phyloP scores from a whole-genome alignment of 2,888 invertebrate species.

The Perizoma affinitatum region DNA sequence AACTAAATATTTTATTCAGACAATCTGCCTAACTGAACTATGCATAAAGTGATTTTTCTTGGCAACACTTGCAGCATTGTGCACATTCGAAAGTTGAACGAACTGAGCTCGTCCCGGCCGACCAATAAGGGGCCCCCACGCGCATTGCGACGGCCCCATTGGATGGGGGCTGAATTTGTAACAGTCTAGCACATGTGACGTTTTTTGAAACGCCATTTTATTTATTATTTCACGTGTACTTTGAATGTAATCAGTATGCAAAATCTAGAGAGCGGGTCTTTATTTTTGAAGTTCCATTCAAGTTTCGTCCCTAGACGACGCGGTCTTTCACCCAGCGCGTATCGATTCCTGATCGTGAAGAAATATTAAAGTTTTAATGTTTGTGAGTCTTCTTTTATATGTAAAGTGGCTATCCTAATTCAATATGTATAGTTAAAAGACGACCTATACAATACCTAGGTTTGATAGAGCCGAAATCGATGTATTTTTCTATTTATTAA shows the following conservation, averaged over 20 bases:
- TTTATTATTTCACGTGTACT: slow-evolving; percentile 44
- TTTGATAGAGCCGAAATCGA: too few relatives aligned
- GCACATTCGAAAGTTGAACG: slow-evolving; percentile 68
- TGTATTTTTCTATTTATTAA: too few relatives aligned
- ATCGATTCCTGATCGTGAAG: slow-evolving; percentile 30
- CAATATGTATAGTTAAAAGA: background rate
- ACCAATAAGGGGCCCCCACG: slow-evolving; percentile 58
- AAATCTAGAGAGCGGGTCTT: slow-evolving; percentile 13
- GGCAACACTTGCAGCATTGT: slow-evolving; percentile 58
- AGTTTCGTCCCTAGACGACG: slow-evolving; percentile 15
- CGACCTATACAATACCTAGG: too few relatives aligned
- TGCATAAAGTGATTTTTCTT: slow-evolving; percentile 46
- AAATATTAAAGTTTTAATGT: slow-evolving; percentile 25
- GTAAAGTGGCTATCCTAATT: slow-evolving; percentile 11
- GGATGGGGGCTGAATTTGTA: slow-evolving; percentile 52
- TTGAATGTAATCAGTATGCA: slow-evolving; percentile 31
- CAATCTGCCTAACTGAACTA: slow-evolving; percentile 12
- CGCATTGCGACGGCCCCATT: slow-evolving; percentile 78
- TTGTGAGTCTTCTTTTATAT: slow-evolving; percentile 7
- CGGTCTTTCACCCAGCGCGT: slow-evolving; percentile 29
- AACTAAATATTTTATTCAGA: slow-evolving; percentile 1
- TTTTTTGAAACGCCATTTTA: slow-evolving; percentile 43
- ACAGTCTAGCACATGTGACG: slow-evolving; percentile 43
- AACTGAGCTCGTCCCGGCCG: slow-evolving; percentile 53
- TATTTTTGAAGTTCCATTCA: slow-evolving; percentile 27